Evolutionary conservation across 2,797 vertebrate species (phyloP).

Genomic region (Silurus lanzhouensis): DNA sequence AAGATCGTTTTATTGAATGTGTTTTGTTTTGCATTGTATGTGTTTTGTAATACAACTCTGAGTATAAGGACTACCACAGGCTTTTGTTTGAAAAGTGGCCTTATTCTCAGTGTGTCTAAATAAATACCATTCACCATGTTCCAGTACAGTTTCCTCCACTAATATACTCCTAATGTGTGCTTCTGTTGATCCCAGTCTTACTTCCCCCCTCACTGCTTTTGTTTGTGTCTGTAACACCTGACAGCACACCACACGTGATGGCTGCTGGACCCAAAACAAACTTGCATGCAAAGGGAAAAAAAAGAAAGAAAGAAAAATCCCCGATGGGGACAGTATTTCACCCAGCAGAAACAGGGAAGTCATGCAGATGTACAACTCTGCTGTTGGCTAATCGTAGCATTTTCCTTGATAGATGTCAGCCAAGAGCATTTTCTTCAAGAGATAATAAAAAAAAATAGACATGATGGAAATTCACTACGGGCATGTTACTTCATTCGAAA

Average conservation of each 20-base stretch:
- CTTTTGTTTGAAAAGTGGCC: constrained; percentile 5
- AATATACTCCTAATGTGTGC: neutral
- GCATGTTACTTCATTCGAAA: constrained; percentile 11
- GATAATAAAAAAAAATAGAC: constrained; percentile 27
- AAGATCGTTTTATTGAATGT: neutral
- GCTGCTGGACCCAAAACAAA: constrained; percentile 30
- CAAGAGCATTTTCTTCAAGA: constrained; percentile 26
- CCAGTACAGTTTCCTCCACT: neutral
- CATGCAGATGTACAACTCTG: constrained; percentile 19
- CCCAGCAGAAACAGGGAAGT: constrained; percentile 31
- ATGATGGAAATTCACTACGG: neutral
- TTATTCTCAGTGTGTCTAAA: neutral
- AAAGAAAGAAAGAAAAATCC: constrained; percentile 20
- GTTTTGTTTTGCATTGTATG: no score
- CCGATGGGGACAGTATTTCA: constrained; percentile 29
- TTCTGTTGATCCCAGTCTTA: constrained; percentile 15
- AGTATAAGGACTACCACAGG: neutral
- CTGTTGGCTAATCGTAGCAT: constrained; percentile 20
- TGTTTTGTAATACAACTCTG: neutral
- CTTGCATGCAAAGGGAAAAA: constrained; percentile 8
- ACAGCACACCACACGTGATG: constrained; percentile 38
- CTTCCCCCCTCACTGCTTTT: constrained; percentile 25
- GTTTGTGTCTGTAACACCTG: constrained; percentile 46
- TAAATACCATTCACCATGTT: neutral
- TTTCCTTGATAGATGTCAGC: constrained; percentile 35